These are phyloP conservation scores for Clamator glandarius DNA, from an alignment of 2,797 vertebrate genomes.

Conservation along the genomic window DNA sequence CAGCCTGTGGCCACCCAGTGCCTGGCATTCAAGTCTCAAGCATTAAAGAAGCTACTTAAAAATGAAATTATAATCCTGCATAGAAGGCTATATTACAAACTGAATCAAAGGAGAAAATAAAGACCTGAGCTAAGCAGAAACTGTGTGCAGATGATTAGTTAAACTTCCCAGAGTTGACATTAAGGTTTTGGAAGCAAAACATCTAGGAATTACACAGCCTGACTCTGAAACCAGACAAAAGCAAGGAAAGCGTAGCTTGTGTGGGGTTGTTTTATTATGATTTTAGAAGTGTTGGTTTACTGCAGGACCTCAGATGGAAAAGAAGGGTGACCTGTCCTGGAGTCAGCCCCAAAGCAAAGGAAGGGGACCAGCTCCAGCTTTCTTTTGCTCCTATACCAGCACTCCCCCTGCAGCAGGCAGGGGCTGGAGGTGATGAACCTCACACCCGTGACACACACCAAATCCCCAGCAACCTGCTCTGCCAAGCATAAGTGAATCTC, in stretches of 20 bases:
- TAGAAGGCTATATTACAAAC: background rate
- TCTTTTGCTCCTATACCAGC: background rate
- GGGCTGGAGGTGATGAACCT: background rate
- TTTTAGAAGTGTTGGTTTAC: background rate
- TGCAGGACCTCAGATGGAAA: background rate
- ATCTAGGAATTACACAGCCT: background rate
- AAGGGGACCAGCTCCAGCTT: too few species aligned
- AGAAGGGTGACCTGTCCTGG: background rate
- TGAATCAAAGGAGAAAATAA: slow-evolving; percentile 43
- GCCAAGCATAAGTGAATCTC: background rate
- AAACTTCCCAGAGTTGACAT: background rate
- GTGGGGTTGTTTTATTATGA: background rate
- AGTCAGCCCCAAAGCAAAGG: background rate
- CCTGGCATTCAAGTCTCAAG: background rate
- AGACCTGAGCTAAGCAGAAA: slow-evolving; percentile 62
- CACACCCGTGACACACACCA: background rate
- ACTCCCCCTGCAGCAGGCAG: background rate
- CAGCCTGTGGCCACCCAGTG: slow-evolving; percentile 50
- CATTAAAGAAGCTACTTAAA: slow-evolving; percentile 40
- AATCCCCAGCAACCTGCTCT: accelerated
- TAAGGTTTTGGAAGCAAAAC: slow-evolving; percentile 3
- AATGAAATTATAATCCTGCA: slow-evolving; percentile 40
- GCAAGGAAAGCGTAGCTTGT: accelerated
- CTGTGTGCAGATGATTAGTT: background rate
- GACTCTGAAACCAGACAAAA: background rate